phyloP scores from a whole-genome alignment of 2,113 vertebrate species.

The Lynx canadensis region DNA sequence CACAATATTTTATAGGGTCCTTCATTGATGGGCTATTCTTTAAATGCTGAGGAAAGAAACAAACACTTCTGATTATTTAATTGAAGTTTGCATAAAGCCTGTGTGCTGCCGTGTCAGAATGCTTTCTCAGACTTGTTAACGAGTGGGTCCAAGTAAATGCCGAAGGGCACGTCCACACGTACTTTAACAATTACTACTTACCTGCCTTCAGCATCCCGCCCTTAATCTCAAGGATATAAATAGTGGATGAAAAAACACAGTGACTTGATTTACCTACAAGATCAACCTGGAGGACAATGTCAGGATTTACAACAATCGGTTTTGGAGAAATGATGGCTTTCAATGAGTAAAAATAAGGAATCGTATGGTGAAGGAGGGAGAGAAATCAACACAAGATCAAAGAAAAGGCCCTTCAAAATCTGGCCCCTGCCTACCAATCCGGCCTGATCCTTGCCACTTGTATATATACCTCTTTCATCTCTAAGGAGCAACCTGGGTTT shows the following conservation, averaged over 20 bases:
- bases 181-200: not conserved
- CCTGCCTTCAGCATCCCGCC: not conserved
- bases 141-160: not conserved
- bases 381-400: not conserved
- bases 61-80: slow-evolving; percentile 27
- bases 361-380: not conserved
- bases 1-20: slow-evolving; percentile 59
- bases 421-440: not conserved
- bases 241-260: not conserved
- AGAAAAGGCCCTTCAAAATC: not conserved
- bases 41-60: slow-evolving; percentile 38
- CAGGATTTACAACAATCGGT: not conserved
- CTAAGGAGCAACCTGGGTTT: not conserved
- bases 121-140: slow-evolving; percentile 4
- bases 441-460: not conserved
- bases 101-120: not conserved
- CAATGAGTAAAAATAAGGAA: not conserved
- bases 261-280: not conserved
- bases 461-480: not conserved
- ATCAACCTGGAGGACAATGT: not conserved
- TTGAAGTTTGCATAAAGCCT: not conserved
- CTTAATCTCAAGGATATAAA: not conserved
- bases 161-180: not conserved
- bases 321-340: not conserved
- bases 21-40: slow-evolving; percentile 47